Evolutionary conservation across 2,797 vertebrate genomes (phyloP).

Genomic region (Falco rusticolus): DNA sequence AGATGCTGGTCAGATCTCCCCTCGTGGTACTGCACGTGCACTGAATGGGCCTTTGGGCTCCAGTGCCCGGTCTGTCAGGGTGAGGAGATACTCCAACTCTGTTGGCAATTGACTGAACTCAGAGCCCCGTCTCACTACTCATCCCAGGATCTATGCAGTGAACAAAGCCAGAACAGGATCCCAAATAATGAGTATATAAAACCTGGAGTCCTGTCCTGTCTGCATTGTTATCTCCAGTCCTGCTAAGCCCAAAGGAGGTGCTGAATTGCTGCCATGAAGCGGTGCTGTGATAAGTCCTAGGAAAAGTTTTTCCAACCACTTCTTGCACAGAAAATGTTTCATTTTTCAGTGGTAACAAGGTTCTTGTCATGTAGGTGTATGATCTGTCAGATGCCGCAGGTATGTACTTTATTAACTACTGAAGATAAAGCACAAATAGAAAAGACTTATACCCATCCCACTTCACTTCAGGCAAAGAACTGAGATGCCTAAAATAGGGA

Average conservation of each 20-base stretch:
- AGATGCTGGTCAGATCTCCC: not conserved
- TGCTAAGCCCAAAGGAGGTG: not conserved
- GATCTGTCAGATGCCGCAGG: not conserved
- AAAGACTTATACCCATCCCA: not conserved
- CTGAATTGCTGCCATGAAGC: not conserved
- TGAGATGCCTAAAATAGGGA: not conserved
- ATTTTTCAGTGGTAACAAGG: not conserved
- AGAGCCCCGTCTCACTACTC: not conserved
- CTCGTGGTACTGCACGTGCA: not conserved
- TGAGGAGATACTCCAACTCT: not conserved
- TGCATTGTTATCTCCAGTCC: not conserved
- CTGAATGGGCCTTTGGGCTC: not conserved
- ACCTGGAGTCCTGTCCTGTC: not conserved
- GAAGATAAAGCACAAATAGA: not conserved
- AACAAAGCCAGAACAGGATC: not conserved
- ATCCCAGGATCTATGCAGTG: not conserved
- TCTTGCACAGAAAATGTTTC: not conserved
- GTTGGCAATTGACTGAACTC: not conserved
- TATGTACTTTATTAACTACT: not conserved
- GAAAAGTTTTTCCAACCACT: not conserved
- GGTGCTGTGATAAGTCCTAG: not conserved
- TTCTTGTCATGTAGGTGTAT: not conserved
- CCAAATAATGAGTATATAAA: not conserved
- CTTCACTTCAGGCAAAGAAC: not conserved
- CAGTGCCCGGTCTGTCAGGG: fast-evolving